These are phyloP conservation scores for Neofelis nebulosa DNA, from an alignment of 2,113 vertebrate species.

Conservation along the genomic window DNA sequence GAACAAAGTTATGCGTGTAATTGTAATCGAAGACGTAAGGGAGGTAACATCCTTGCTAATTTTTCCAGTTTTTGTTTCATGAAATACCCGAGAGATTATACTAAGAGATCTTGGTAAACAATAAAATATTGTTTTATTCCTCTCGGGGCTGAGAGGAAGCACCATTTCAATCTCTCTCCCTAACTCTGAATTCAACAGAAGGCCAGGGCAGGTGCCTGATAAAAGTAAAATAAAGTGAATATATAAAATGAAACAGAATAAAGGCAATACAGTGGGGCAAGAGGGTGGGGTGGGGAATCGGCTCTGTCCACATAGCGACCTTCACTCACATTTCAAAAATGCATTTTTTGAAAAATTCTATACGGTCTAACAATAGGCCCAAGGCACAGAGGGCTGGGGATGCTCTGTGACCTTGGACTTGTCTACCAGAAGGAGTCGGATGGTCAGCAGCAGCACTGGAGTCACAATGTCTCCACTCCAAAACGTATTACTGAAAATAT, in stretches of 20 bases:
- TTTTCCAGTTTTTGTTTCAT: neutral
- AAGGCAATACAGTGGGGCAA: neutral
- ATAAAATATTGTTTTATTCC: neutral
- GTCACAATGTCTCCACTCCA: neutral
- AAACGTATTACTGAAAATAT: neutral
- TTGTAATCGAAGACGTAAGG: too few species aligned
- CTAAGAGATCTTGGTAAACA: neutral
- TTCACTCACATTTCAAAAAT: neutral
- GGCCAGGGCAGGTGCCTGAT: neutral
- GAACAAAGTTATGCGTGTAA: neutral
- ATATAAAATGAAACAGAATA: neutral
- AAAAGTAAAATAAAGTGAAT: neutral
- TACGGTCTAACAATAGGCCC: neutral
- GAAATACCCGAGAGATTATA: neutral
- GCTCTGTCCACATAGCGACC: neutral
- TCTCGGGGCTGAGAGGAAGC: too few species aligned
- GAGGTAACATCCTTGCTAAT: neutral
- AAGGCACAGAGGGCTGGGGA: neutral
- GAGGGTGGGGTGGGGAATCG: neutral
- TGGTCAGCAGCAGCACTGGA: neutral
- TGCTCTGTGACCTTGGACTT: neutral
- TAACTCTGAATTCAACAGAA: neutral
- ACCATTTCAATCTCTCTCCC: neutral
- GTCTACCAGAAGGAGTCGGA: neutral
- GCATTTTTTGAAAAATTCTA: neutral